Conservation (phyloP, 2,888 invertebrate species). For the Philopedon plagiatum region DNA sequence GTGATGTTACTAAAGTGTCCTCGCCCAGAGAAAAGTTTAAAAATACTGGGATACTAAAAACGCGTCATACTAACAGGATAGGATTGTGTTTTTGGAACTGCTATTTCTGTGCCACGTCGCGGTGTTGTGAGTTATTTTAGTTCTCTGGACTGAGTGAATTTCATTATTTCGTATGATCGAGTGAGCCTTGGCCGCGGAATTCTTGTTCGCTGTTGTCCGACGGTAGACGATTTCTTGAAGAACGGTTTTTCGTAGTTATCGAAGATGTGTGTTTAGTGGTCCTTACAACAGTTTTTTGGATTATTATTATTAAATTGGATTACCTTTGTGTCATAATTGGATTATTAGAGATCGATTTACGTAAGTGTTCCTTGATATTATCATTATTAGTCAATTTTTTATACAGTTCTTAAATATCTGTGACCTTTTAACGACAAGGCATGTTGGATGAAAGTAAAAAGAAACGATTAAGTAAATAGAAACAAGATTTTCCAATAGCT, state of each 20-base stretch:
- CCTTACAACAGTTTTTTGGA: slow-evolving; percentile 8
- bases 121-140: slow-evolving; percentile 44
- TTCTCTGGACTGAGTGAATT: slow-evolving; percentile 32
- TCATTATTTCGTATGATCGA: slow-evolving; percentile 31
- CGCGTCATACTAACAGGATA: slow-evolving; percentile 45
- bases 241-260: neutral
- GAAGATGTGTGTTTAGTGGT: slow-evolving; percentile 14
- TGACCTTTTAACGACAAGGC: no score
- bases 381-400: neutral
- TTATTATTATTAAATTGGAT: slow-evolving; percentile 22
- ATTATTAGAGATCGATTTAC: neutral
- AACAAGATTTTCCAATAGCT: no score
- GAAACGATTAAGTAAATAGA: no score
- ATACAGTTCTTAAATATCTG: neutral
- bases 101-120: slow-evolving; percentile 49
- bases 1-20: slow-evolving; percentile 30
- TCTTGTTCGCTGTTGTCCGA: slow-evolving; percentile 20
- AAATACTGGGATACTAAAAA: slow-evolving; percentile 42
- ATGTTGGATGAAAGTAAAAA: no score
- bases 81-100: slow-evolving; percentile 47
- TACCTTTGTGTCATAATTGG: slow-evolving; percentile 2
- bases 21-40: slow-evolving; percentile 42
- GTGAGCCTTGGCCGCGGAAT: slow-evolving; percentile 34
- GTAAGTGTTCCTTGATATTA: neutral
- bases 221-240: slow-evolving; percentile 14